phyloP scores from a whole-genome alignment of 2,888 invertebrate genomes.

The Lobophora halterata region DNA sequence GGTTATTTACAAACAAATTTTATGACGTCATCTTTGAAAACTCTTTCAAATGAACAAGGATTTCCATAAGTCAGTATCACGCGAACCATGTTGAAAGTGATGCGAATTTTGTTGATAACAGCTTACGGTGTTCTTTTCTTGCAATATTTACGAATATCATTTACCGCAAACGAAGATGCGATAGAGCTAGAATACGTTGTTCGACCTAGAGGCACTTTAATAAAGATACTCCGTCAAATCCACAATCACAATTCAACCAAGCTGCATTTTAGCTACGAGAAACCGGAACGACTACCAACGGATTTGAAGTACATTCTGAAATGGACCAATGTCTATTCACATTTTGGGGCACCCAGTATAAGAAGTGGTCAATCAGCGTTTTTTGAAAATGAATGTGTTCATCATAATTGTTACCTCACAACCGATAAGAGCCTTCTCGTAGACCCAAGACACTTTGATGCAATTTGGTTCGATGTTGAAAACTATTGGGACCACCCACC shows the following conservation, averaged over 20 bases:
- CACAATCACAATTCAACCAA: slow-evolving; percentile 33
- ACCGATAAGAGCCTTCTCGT: slow-evolving; percentile 46
- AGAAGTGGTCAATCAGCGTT: slow-evolving; percentile 50
- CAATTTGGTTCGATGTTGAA: slow-evolving; percentile 76
- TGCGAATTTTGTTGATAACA: slow-evolving; percentile 41
- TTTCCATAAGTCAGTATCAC: background rate
- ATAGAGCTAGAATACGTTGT: slow-evolving; percentile 50
- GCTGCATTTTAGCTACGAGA: slow-evolving; percentile 32
- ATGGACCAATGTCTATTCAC: slow-evolving; percentile 46
- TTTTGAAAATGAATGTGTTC: slow-evolving; percentile 51
- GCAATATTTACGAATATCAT: slow-evolving; percentile 40
- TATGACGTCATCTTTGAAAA: too few species aligned
- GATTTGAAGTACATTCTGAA: slow-evolving; percentile 60
- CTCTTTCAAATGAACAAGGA: background rate
- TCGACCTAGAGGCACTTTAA: slow-evolving; percentile 31
- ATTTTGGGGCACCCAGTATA: slow-evolving; percentile 34
- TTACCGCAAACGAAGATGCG: slow-evolving; percentile 32
- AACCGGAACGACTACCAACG: slow-evolving; percentile 43
- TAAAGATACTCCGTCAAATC: slow-evolving; percentile 37
- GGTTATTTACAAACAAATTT: slow-evolving; percentile 15
- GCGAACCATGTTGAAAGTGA: slow-evolving; percentile 49
- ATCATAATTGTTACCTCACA: slow-evolving; percentile 69
- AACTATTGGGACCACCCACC: slow-evolving; percentile 51
- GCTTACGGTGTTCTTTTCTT: slow-evolving; percentile 45
- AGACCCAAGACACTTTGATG: slow-evolving; percentile 64